Conservation (phyloP, 2,113 vertebrate genomes). For the Cephalopterus ornatus region DNA sequence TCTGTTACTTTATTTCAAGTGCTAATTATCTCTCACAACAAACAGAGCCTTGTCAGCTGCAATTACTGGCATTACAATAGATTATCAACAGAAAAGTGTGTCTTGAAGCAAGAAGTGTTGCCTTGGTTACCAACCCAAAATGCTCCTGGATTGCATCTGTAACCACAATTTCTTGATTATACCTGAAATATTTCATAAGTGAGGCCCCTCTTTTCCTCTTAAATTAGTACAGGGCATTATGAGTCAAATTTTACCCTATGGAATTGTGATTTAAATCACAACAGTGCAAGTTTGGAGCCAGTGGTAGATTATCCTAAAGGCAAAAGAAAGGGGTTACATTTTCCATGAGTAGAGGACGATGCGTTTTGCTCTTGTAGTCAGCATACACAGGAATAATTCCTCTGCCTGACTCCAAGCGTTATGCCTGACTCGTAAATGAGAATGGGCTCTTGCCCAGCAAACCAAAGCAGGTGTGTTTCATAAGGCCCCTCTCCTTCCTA, state of each 20-base stretch:
- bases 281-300: background rate
- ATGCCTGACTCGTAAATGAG: background rate
- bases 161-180: constrained; percentile 52
- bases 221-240: background rate
- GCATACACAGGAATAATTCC: background rate
- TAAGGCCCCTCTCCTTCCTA: background rate
- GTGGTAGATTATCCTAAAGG: background rate
- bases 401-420: background rate
- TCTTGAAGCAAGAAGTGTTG: constrained; percentile 63
- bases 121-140: constrained; percentile 77
- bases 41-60: constrained; percentile 76
- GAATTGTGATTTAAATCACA: background rate
- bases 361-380: background rate
- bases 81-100: constrained; percentile 74
- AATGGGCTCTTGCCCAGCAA: background rate
- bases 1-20: constrained; percentile 79
- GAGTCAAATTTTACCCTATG: constrained; percentile 16
- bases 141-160: constrained; percentile 47
- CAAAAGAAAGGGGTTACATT: background rate
- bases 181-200: constrained; percentile 43
- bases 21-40: constrained; percentile 80
- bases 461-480: background rate
- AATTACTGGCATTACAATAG: constrained; percentile 77
- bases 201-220: background rate
- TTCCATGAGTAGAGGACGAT: background rate